These are phyloP conservation scores for Oncorhynchus gorbuscha DNA, from an alignment of 2,113 vertebrate genomes.

Conservation along the genomic window DNA sequence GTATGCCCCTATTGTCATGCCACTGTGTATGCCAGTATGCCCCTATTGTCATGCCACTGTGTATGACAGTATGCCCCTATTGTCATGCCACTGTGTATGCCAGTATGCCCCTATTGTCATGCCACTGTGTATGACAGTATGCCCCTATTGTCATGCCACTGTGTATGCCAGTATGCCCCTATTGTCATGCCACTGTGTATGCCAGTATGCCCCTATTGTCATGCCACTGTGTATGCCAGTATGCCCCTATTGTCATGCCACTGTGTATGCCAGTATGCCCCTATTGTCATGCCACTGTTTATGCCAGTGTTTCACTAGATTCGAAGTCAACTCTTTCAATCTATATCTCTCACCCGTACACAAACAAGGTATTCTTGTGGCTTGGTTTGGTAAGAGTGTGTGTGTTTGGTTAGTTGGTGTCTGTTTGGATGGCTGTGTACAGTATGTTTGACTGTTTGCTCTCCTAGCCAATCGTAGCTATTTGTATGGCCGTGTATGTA, in stretches of 20 bases:
- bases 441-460: slow-evolving; percentile 16
- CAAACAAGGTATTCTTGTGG: slow-evolving; percentile 45
- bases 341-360: slow-evolving; percentile 41
- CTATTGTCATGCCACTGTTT: too few species aligned
- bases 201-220: background rate
- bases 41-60: too few species aligned
- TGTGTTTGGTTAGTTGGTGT: background rate
- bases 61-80: background rate
- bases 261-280: background rate
- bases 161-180: too few species aligned
- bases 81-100: too few species aligned
- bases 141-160: too few species aligned
- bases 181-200: too few species aligned
- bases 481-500: too few species aligned
- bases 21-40: too few species aligned
- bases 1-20: background rate
- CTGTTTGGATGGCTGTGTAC: background rate
- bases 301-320: slow-evolving; percentile 37
- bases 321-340: slow-evolving; percentile 55
- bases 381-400: slow-evolving; percentile 1
- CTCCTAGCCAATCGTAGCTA: too few species aligned
- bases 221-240: too few species aligned
- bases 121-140: background rate
- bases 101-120: too few species aligned
- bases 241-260: too few species aligned